phyloP scores from a whole-genome alignment of 2,888 invertebrate species.

The Leptopilina syphax region DNA sequence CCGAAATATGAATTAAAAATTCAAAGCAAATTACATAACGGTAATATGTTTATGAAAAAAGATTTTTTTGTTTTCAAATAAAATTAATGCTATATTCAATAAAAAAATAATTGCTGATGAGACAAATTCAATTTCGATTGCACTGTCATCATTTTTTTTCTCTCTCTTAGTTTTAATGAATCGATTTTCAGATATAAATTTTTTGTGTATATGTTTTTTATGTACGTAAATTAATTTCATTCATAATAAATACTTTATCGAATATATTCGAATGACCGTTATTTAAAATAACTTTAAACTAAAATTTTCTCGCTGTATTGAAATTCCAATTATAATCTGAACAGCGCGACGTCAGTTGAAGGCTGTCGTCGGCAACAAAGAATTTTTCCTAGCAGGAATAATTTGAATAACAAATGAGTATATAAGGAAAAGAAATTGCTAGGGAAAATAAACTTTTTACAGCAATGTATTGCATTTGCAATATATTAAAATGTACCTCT shows the following conservation, averaged over 20 bases:
- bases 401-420: slow-evolving; percentile 40
- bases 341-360: slow-evolving; percentile 28
- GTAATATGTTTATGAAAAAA: too few relatives aligned
- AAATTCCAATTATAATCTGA: slow-evolving; percentile 35
- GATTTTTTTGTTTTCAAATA: too few relatives aligned
- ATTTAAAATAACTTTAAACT: slow-evolving; percentile 9
- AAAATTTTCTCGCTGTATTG: slow-evolving; percentile 15
- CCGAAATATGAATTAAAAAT: too few relatives aligned
- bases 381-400: slow-evolving; percentile 26
- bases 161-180: too few relatives aligned
- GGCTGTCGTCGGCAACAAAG: slow-evolving; percentile 35
- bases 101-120: too few relatives aligned
- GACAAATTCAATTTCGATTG: too few relatives aligned
- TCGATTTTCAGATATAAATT: too few relatives aligned
- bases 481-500: slow-evolving; percentile 21
- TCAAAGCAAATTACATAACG: too few relatives aligned
- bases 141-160: too few relatives aligned
- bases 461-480: not conserved
- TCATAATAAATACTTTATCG: not conserved
- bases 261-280: not conserved
- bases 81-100: too few relatives aligned
- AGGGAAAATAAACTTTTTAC: slow-evolving; percentile 26
- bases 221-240: not conserved
- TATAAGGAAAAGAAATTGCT: slow-evolving; percentile 30
- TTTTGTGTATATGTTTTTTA: too few relatives aligned